Evolutionary conservation across 1,140 invertebrate genomes (phyloP).

Genomic region (Periplaneta americana): DNA sequence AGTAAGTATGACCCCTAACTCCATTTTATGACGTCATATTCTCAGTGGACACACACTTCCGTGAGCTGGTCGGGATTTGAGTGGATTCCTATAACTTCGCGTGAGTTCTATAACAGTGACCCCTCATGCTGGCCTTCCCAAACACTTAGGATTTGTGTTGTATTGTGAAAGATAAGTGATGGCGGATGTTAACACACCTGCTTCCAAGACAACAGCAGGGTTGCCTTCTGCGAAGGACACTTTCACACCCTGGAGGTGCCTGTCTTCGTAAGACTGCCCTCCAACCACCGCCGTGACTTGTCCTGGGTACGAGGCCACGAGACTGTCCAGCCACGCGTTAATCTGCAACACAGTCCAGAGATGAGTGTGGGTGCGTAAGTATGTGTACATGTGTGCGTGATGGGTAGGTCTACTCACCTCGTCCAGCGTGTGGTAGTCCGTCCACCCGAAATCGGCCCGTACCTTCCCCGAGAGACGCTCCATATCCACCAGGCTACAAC

Average conservation of each 20-base stretch:
- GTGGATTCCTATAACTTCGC: no score
- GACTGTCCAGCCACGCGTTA: constrained; percentile 9
- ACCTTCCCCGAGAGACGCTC: neutral
- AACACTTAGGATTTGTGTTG: no score
- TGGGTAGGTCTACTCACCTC: constrained; percentile 12
- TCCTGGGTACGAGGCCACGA: neutral
- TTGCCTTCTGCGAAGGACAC: constrained; percentile 11
- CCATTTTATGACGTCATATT: no score
- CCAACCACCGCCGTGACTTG: constrained; percentile 1
- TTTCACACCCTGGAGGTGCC: constrained; percentile 11
- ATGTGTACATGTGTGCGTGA: no score
- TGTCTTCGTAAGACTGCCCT: neutral
- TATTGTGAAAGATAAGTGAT: no score
- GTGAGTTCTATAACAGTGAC: no score
- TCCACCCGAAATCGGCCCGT: constrained; percentile 8
- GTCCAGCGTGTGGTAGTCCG: constrained; percentile 14
- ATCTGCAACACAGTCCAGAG: neutral
- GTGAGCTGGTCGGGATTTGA: no score
- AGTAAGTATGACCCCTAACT: no score
- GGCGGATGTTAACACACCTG: neutral
- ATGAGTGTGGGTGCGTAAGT: neutral
- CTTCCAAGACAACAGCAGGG: constrained; percentile 2
- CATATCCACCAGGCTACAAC: neutral
- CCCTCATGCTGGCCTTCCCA: no score
- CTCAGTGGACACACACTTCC: no score